phyloP scores from a whole-genome alignment of 2,113 vertebrate genomes.

The Dromiciops gliroides region DNA sequence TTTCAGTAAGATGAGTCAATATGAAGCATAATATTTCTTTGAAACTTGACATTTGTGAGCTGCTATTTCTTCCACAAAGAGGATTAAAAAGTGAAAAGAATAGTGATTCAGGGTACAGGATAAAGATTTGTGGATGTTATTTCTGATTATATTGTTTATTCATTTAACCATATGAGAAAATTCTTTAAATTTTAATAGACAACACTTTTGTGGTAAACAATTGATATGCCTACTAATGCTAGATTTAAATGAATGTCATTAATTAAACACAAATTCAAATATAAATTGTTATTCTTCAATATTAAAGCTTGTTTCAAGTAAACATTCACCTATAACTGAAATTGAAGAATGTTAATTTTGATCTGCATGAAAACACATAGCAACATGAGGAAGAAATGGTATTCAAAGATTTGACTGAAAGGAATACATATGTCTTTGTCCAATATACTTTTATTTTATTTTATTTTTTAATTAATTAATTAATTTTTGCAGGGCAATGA shows the following conservation, averaged over 20 bases:
- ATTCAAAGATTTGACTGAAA: neutral
- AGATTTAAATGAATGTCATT: neutral
- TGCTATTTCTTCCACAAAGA: neutral
- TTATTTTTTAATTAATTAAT: no score
- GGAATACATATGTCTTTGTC: neutral
- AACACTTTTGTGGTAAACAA: neutral
- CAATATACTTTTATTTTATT: no score
- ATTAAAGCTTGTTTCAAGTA: neutral
- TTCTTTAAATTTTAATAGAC: neutral
- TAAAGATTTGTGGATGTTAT: neutral
- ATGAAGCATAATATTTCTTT: constrained; percentile 7
- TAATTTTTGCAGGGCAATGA: no score
- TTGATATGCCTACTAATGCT: no score
- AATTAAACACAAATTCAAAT: neutral
- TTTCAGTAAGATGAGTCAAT: neutral
- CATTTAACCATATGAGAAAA: neutral
- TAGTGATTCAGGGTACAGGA: neutral
- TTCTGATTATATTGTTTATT: neutral
- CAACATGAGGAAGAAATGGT: neutral
- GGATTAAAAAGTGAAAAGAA: neutral
- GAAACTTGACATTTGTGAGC: neutral
- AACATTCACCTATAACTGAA: constrained; percentile 2
- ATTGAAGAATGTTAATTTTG: neutral
- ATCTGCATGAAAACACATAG: neutral
- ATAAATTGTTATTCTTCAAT: no score